Evolutionary conservation across 2,888 invertebrate species (phyloP).

Genomic region (Luperina nickerlii): DNA sequence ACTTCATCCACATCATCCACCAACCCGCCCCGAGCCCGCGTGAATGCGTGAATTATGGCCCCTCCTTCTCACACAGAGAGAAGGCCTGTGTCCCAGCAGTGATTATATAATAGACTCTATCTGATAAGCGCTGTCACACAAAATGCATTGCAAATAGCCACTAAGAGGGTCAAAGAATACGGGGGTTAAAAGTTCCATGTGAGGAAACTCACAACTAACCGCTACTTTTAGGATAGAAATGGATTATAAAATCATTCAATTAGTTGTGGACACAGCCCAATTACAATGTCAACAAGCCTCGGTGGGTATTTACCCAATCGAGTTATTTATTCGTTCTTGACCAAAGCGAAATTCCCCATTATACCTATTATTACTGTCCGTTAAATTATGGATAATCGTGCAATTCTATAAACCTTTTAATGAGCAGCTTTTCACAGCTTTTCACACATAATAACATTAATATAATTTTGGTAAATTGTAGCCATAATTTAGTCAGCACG

Average conservation of each 20-base stretch:
- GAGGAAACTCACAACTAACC: not conserved
- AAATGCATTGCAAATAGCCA: not conserved
- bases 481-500: not conserved
- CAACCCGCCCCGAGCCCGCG: too few species aligned
- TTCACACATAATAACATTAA: not conserved
- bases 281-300: not conserved
- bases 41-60: too few species aligned
- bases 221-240: not conserved
- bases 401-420: not conserved
- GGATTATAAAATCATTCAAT: not conserved
- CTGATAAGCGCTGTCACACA: not conserved
- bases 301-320: not conserved
- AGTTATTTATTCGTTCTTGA: not conserved
- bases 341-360: not conserved
- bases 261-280: not conserved
- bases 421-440: not conserved
- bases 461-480: not conserved
- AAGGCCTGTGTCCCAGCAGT: too few species aligned
- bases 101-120: not conserved
- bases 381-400: not conserved
- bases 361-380: not conserved
- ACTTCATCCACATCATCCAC: not conserved
- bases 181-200: not conserved
- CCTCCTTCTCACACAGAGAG: too few species aligned
- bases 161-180: not conserved